Evolutionary conservation across 2,113 vertebrate species (phyloP), one percentile per base, ranked within the genome.

Genomic region (Ariopsis seemanni): DNA sequence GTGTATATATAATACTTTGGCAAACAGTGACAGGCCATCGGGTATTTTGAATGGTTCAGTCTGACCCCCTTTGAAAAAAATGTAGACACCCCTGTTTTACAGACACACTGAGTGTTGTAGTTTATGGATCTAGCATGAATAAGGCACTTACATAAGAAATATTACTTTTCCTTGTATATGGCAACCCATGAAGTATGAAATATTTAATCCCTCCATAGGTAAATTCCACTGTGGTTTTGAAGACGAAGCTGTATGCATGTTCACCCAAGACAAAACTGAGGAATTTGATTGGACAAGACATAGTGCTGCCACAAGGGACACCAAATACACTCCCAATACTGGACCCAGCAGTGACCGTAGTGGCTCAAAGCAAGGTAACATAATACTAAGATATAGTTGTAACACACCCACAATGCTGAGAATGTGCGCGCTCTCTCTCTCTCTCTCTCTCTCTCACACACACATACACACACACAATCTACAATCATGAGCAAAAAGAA

Each of bases 211-310:
- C 20, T 84, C 12, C 69, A 84, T 88, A 99, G 98, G 97, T 90
- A 98, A 99, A 94, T 99, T 99, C 94, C 97, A 97, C 92, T 99
- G 98, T 82, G 97, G 97, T 85, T 99, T 99, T 80, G 98, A 99
- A 94, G 98, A 99, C 7, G 96, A 98, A 58, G 97, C 97, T 53
- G 97, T 99, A 91, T 99, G 98, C 93, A 96, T 98, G 86, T 99
- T 99, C 93, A 97, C 96, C 2, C 98, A 99, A 95, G 98, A 99
- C 11, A 97, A 98, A 89, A 97, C 96, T 1, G 98, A 99, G 85
- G 97, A 98, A 83, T 99, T 99, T 50, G 98, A 99, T 92, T 99
- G 98, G 98, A 99, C 97, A 0, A 95, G 98, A n/a, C 98, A 99
- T 90, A 99, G 97, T 87, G 98, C 98, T 5, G 97, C 97, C 90